phyloP scores from a whole-genome alignment of 2,888 invertebrate genomes.

The Gryllus longicercus region DNA sequence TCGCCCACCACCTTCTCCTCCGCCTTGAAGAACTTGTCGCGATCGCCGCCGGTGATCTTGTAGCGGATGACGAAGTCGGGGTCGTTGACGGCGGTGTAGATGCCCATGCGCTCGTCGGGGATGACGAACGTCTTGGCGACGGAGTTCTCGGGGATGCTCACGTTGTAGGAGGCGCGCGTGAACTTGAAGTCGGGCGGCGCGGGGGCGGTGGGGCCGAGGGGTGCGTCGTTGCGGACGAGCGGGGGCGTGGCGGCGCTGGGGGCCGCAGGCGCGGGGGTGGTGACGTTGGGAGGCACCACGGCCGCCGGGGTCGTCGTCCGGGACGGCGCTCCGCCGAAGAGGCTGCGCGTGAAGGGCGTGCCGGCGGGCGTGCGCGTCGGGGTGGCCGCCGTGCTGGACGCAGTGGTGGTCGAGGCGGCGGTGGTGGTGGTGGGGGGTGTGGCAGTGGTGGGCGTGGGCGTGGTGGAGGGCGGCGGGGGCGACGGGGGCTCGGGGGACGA shows the following conservation, averaged over 20 bases:
- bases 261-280: background rate
- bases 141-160: slow-evolving; percentile 88
- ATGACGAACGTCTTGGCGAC: slow-evolving; percentile 81
- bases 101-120: slow-evolving; percentile 75
- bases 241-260: slow-evolving; percentile 24
- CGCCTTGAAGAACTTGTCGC: slow-evolving; percentile 87
- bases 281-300: background rate
- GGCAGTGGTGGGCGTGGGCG: background rate
- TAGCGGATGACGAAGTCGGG: slow-evolving; percentile 65
- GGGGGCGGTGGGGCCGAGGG: slow-evolving; percentile 23
- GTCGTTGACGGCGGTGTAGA: slow-evolving; percentile 50
- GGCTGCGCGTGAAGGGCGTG: background rate
- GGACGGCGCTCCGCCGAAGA: background rate
- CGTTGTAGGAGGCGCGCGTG: slow-evolving; percentile 73
- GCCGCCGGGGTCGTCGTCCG: background rate
- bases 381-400: slow-evolving; percentile 51
- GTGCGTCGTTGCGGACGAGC: slow-evolving; percentile 29
- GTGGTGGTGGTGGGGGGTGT: slow-evolving; percentile 52
- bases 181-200: slow-evolving; percentile 60
- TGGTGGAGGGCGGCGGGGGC: slow-evolving; percentile 49
- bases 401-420: slow-evolving; percentile 42
- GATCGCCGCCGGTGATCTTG: slow-evolving; percentile 83
- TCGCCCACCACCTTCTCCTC: slow-evolving; percentile 87
- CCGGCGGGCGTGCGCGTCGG: background rate
- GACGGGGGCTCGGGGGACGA: slow-evolving; percentile 59